These are phyloP conservation scores for Cecidostiba fungosa DNA, from an alignment of 2,888 invertebrate species.

Conservation along the genomic window DNA sequence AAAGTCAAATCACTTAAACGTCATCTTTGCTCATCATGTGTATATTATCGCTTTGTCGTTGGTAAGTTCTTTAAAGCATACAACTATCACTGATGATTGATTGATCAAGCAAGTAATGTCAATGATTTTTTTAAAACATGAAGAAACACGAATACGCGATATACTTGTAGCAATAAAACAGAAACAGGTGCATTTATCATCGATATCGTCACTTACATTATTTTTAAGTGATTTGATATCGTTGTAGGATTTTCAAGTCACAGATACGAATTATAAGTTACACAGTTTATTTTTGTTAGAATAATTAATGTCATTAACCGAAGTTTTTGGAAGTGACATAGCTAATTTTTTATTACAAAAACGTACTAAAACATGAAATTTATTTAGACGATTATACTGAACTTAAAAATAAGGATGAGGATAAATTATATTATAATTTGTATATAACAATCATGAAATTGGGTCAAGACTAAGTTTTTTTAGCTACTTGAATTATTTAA, in stretches of 20 bases:
- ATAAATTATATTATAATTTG: slow-evolving; percentile 62
- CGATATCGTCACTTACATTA: slow-evolving; percentile 63
- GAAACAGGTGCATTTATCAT: slow-evolving; percentile 63
- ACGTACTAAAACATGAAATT: slow-evolving; percentile 49
- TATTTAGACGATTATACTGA: slow-evolving; percentile 45
- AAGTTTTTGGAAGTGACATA: slow-evolving; percentile 36
- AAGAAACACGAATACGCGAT: slow-evolving; percentile 47
- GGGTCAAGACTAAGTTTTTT: slow-evolving; percentile 60
- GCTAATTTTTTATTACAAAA: slow-evolving; percentile 64
- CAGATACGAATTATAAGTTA: slow-evolving; percentile 50
- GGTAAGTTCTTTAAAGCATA: slow-evolving; percentile 49
- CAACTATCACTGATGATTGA: slow-evolving; percentile 58
- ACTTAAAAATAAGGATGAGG: slow-evolving; percentile 57
- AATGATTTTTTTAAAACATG: slow-evolving; percentile 51
- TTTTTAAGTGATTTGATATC: slow-evolving; percentile 59
- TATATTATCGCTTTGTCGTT: slow-evolving; percentile 53
- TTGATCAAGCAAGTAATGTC: slow-evolving; percentile 61
- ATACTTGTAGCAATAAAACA: slow-evolving; percentile 60
- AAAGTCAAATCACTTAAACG: slow-evolving; percentile 42
- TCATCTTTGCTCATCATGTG: slow-evolving; percentile 59
- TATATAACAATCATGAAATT: slow-evolving; percentile 60
- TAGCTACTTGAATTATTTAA: slow-evolving; percentile 61
- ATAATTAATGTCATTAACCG: slow-evolving; percentile 48
- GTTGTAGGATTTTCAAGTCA: slow-evolving; percentile 52
- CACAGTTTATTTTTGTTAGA: slow-evolving; percentile 55